phyloP scores from a whole-genome alignment of 2,888 invertebrate genomes.

The Macaria liturata region DNA sequence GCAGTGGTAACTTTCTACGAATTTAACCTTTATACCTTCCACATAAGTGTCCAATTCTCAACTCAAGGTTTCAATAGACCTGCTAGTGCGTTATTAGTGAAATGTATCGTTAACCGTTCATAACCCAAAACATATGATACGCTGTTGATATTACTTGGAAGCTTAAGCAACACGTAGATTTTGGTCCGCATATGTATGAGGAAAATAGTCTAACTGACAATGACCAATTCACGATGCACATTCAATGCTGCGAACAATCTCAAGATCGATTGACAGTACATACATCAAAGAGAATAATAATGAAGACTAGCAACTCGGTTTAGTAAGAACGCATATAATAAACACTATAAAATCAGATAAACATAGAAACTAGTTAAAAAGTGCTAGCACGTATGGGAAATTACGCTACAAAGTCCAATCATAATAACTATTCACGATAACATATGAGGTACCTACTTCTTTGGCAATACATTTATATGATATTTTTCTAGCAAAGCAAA shows the following conservation, averaged over 20 bases:
- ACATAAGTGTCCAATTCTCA: slow-evolving; percentile 39
- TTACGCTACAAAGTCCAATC: too few relatives aligned
- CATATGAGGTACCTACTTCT: too few relatives aligned
- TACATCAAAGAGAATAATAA: neutral
- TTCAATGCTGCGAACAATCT: neutral
- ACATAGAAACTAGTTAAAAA: too few relatives aligned
- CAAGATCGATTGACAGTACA: neutral
- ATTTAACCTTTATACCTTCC: slow-evolving; percentile 51
- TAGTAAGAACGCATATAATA: too few relatives aligned
- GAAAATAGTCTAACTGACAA: slow-evolving; percentile 40
- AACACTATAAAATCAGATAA: too few relatives aligned
- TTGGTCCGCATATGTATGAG: slow-evolving; percentile 36
- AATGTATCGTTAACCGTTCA: slow-evolving; percentile 45
- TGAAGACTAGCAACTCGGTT: neutral
- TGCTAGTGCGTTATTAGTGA: slow-evolving; percentile 44
- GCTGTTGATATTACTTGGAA: slow-evolving; percentile 58
- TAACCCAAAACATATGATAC: slow-evolving; percentile 46
- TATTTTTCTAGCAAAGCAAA: too few relatives aligned
- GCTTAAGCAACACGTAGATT: slow-evolving; percentile 55
- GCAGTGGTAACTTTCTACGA: slow-evolving; percentile 42
- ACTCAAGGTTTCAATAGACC: slow-evolving; percentile 28
- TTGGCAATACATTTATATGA: too few relatives aligned
- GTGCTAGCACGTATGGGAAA: too few relatives aligned
- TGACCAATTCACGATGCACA: neutral
- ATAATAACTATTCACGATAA: too few relatives aligned